Percentiles rank a stretch among this genome's conserved stretches.
Evolutionary conservation across 2,797 vertebrate species (phyloP).

Genomic region (Anguilla megastoma): DNA sequence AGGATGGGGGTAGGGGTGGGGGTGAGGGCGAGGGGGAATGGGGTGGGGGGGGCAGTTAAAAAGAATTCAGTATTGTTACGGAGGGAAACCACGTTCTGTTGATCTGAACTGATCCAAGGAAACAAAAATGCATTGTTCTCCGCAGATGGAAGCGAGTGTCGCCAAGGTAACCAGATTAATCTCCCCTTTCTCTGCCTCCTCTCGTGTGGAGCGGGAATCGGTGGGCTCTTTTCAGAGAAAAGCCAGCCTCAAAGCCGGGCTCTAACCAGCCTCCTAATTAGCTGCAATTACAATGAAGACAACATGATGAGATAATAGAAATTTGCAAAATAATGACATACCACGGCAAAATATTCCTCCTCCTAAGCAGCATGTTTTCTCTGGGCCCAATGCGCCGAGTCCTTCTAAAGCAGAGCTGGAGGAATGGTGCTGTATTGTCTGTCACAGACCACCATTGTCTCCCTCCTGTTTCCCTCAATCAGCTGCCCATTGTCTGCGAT

Average conservation of each 20-base stretch:
- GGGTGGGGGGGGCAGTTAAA: conserved; percentile 64
- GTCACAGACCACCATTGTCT: conserved; percentile 99
- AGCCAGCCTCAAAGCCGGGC: conserved; percentile 99
- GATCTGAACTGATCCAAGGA: conserved; percentile 99
- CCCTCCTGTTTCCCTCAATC: conserved; percentile 98
- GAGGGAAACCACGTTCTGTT: conserved; percentile 78
- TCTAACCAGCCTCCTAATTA: conserved; percentile 99
- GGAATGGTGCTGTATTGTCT: conserved; percentile 99
- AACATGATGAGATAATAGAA: conserved; percentile 99
- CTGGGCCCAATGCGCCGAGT: conserved; percentile 93
- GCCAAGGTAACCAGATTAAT: conserved; percentile 99
- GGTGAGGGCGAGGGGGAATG: conserved; percentile 34
- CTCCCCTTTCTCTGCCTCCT: conserved; percentile 97
- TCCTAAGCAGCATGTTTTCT: conserved; percentile 98
- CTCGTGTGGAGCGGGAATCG: conserved; percentile 98
- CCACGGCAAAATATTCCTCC: conserved; percentile 99
- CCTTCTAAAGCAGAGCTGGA: conserved; percentile 92
- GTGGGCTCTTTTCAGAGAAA: conserved; percentile 98
- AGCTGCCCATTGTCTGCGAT: conserved; percentile 99
- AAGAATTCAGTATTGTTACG: conserved; percentile 92
- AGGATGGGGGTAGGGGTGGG: conserved; percentile 41
- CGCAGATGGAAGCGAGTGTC: conserved; percentile 99
- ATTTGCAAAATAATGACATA: conserved; percentile 99
- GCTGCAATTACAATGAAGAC: conserved; percentile 99
- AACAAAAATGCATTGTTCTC: conserved; percentile 99